Base-by-base conservation (phyloP, 2,888 invertebrate species). In the Galerucella nymphaeae region DNA sequence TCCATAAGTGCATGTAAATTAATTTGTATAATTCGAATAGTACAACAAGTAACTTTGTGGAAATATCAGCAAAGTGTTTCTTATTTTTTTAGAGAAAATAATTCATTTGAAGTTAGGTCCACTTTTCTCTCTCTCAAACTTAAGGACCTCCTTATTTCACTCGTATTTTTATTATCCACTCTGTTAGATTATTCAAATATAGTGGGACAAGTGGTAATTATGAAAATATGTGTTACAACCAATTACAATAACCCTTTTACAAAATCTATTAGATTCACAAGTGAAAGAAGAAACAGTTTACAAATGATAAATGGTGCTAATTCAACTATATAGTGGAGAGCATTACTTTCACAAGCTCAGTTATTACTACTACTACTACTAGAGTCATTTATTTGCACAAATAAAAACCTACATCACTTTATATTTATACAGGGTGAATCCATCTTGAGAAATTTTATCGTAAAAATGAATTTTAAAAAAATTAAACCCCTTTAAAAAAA, bases 261-360 rank as follows among this genome's bases (percentile, higher is more conserved):
- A 48, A 48, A 48, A n/a, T 48, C 48, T 48, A 48, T 48, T 48
- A 48, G n/a, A 48, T 48, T 48, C 5, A n/a, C 14, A n/a, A 48
- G 48, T 48, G 48, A 48, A 48, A 48, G 48, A 48, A 48, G 48
- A 48, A 14, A 48, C 5, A 48, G 6, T 48, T 48, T n/a, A n/a
- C 13, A 48, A 48, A 48, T 48, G 48, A 48, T 48, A 48, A 48
- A 48, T 48, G 48, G 48, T 48, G 48, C 48, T 48, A 48, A 48
- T 48, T 48, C n/a, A 48, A 48, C 48, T 48, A 14, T n/a, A n/a
- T n/a, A n/a, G n/a, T 48, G 1, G 14, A 48, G 48, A n/a, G 14
- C 48, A 48, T 8, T 14, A 48, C 48, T 48, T 48, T 48, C 48
- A 48, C 48, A 48, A 8, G 48, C 48, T 48, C 9, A 38, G 5